Evolutionary conservation across 2,888 invertebrate genomes (phyloP), one percentile per base, ranked within the genome.

Genomic region (Crocallis elinguaria): DNA sequence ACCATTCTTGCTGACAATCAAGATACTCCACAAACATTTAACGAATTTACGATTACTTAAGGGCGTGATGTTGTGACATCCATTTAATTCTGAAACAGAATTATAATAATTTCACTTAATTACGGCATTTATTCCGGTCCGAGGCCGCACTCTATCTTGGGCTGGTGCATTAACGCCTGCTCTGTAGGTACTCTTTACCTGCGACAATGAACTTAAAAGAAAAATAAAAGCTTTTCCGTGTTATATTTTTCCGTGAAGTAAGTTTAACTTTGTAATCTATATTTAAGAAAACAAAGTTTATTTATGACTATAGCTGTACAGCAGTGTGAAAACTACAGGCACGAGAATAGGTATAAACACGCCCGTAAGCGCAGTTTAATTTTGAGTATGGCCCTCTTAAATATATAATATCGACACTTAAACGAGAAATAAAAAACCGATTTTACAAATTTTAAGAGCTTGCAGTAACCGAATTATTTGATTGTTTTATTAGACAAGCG

Each of bases 41-140:
- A 73, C 72, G 74, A 77, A 82, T 79, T 79, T 77, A 49, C 48
- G 48, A 23, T 48, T 54, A 79, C 78, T 82, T 81, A 79, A 82
- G 77, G 75, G 77, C 79, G 79, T 75, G 78, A 83, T 82, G 79
- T 82, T 84, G 83, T 84, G 83, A 85, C 84, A 84, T 86, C 82
- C 81, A 82, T 84, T 86, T 83, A 83, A 84, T 81, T 83, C 82
- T 77, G 80, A 78, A 81, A 77, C 81, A 84, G 84, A 84, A 88
- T 88, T 87, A 86, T 84, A 86, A 88, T 89, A 90, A 90, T 87
- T 91, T 86, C 82, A 86, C 77, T 84, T 90, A 91, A 90, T 91
- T 88, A 86, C 87, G 68, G 82, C 86, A 86, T 89, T 89, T 86
- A 89, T 88, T 86, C 67, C 62, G 67, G 67, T 61, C 67, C 82